Conservation (phyloP, 2,888 invertebrate species). For the Caradrina kadenii region DNA sequence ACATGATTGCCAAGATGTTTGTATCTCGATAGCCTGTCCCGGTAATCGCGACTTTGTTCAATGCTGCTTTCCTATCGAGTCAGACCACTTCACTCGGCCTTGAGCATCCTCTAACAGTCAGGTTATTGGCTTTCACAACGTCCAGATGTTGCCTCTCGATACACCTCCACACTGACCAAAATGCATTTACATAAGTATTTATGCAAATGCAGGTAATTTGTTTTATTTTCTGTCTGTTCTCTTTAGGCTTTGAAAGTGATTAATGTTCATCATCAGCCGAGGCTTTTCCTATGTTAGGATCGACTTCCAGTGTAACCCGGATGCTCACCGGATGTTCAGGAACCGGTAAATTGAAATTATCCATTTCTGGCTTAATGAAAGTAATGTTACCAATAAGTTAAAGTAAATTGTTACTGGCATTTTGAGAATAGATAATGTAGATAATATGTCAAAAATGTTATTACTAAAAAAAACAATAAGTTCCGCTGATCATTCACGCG, state of each 20-base stretch:
- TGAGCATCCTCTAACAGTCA: constrained; percentile 35
- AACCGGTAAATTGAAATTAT: not conserved
- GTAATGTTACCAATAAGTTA: not conserved
- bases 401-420: too few species aligned
- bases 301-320: not conserved
- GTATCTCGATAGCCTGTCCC: not conserved
- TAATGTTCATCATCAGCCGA: not conserved
- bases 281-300: not conserved
- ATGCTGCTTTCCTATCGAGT: not conserved
- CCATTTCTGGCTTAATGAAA: too few species aligned
- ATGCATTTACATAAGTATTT: not conserved
- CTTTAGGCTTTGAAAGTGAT: not conserved
- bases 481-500: constrained; percentile 31
- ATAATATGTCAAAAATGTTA: not conserved
- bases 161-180: constrained; percentile 11
- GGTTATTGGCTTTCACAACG: constrained; percentile 45
- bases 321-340: not conserved
- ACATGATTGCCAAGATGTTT: not conserved
- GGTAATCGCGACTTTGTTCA: not conserved
- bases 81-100: constrained; percentile 18
- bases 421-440: not conserved
- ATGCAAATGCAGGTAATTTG: not conserved
- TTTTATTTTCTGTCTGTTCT: not conserved
- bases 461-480: not conserved
- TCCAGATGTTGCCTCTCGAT: not conserved